Base-by-base conservation (phyloP, 2,797 vertebrate species). In the Cuniculus paca region DNA sequence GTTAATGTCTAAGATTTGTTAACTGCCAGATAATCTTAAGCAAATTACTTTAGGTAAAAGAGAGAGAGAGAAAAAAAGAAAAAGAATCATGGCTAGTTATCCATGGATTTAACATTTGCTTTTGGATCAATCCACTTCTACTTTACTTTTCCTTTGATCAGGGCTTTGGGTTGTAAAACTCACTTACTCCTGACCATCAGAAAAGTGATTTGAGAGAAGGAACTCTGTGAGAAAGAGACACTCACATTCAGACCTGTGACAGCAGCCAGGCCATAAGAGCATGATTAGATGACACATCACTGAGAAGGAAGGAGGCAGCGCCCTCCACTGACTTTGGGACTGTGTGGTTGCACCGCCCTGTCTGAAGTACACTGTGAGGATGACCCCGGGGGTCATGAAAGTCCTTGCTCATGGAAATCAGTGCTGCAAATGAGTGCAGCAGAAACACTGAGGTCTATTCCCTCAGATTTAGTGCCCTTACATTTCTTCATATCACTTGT, bases 1-100 rank as follows among this genome's bases (percentile, higher is more conserved):
- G 0, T 81, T 91, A 34, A 34, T 3, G 36, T 48, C 9, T 60
- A 88, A 68, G 74, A 79, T 85, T 90, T 96, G 11, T 56, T 94
- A 74, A 94, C 63, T 93, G 39, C 34, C 36, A 95, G 77, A 26
- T 36, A 95, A 82, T 86, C 45, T 88, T 95, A 90, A 90, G 48
- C n/a, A 90, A 78, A 54, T 82, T 89, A 56, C 87, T 91, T 92
- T 45, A 70, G 56, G 65, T 88, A 5, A 17, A 78, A 84, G 48
- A 60, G 54, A 74, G 4, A 17, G 74, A 84, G 48, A 60, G 54
- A 74, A 86, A 13, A 26, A 54, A 52, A 16, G 52, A 13, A 24
- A 60, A 45, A 34, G 20, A 52, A 92, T 17, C 8, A 10, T 48
- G 24, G n/a, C 4, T 39, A 86, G 42, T 92, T 54, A 60, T 96